Conservation (phyloP, 2,113 vertebrate species). For the Burhinus bistriatus region DNA sequence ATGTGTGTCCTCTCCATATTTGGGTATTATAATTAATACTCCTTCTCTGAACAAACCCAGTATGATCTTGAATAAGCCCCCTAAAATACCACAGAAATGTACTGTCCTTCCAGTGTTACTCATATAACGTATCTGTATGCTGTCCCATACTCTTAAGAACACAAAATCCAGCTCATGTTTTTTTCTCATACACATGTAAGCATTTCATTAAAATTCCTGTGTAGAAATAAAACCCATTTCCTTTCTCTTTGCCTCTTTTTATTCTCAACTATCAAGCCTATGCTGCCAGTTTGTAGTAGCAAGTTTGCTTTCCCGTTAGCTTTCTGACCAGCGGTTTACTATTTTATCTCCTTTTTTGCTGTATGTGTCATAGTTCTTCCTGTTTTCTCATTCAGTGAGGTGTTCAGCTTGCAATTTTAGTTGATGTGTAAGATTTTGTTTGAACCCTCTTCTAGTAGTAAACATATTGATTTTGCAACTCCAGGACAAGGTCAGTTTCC, state of each 20-base stretch:
- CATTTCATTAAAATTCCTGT: neutral
- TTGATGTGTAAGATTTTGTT: neutral
- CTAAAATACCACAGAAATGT: neutral
- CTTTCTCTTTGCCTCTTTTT: neutral
- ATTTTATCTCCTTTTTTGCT: neutral
- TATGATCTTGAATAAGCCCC: neutral
- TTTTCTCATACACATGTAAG: neutral
- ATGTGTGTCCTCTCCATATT: neutral
- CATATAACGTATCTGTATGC: neutral
- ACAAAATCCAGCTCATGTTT: neutral
- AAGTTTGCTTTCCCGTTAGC: neutral
- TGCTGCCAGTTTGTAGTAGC: neutral
- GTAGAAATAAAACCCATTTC: neutral
- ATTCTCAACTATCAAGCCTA: neutral
- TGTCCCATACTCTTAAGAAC: neutral
- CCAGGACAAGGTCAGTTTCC: neutral
- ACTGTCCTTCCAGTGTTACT: neutral
- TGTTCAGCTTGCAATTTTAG: neutral
- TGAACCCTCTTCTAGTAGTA: neutral
- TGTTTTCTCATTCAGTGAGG: neutral
- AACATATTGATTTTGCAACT: neutral
- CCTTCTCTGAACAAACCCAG: neutral
- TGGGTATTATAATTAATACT: neutral
- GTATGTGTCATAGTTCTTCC: neutral
- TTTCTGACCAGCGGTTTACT: neutral